Evolutionary conservation across 1,140 invertebrate genomes (phyloP), one percentile per base, ranked within the genome.

Genomic region (Epicauta chinensis): DNA sequence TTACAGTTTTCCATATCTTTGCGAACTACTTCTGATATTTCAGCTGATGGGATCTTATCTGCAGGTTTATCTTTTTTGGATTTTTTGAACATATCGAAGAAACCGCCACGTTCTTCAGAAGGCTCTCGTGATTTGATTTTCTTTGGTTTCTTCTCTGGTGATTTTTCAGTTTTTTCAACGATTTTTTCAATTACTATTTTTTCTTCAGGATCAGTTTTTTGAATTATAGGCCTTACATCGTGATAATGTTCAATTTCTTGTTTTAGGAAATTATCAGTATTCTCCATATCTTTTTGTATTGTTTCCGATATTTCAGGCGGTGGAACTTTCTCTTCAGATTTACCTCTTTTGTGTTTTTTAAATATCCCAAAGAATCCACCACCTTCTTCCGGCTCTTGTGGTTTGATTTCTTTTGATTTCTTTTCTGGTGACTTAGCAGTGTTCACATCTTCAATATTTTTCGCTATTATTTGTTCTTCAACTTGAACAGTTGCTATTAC

Each of bases 201-300:
- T 11, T 17, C 32, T 47, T 44, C 35, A n/a, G n/a, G n/a, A n/a
- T 23, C 2, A 7, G 4, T 30, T 55, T 49, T 23, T 29, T 30
- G 38, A 29, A 38, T 47, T 13, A 14, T 37, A 7, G 55, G 55
- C 37, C 44, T 46, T 2, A 56, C 50, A 53, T 56, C 55, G 12
- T 56, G 38, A 23, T 47, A 56, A 39, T 42, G 47, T 30, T 47
- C 37, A 10, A 56, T 23, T 50, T 61, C 59, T n/a, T 38, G 9
- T 41, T 56, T 35, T 34, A 61, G 44, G 34, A 61, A 61, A 13
- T 45, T 13, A 16, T 31, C 43, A 15, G 37, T 50, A 29, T 50
- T 37, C 13, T 23, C 31, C 32, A 55, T 55, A 29, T 50, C 34
- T 39, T 55, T 50, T 13, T 43, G 7, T 5, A 15, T 17, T 15